A percentile compares a stretch with the other conserved stretches of the same genome.
Evolutionary conservation across 1,140 invertebrate genomes (phyloP).

Genomic region (Cydia strobilella): DNA sequence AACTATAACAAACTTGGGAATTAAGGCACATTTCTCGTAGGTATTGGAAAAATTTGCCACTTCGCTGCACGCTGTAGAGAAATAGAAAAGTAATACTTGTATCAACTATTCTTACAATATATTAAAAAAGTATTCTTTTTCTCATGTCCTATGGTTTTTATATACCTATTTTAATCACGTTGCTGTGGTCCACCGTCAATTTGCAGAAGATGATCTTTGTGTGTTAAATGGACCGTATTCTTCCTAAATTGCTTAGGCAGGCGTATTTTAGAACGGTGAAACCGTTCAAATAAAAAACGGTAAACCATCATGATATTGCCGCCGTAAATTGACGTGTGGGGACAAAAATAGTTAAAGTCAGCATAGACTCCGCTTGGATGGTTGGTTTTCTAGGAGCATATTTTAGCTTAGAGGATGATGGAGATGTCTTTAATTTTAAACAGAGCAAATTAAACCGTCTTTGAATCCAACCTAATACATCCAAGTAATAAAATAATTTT

Average conservation of each 20-base stretch:
- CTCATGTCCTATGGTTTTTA: not conserved
- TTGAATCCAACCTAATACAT: no score
- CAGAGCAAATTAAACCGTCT: no score
- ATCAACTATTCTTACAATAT: not conserved
- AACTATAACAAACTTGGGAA: not conserved
- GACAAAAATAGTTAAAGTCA: no score
- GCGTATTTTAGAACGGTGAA: not conserved
- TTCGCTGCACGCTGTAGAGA: not conserved
- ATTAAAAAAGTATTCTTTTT: not conserved
- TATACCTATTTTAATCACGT: not conserved
- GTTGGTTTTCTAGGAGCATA: no score
- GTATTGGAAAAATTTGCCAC: not conserved
- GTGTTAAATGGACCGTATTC: not conserved
- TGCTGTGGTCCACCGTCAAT: not conserved
- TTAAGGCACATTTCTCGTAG: not conserved
- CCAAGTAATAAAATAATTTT: no score
- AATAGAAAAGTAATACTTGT: not conserved
- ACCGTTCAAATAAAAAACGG: no score
- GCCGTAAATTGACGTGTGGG: no score
- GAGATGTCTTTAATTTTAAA: no score
- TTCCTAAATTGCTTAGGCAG: not conserved
- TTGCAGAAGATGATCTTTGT: not conserved
- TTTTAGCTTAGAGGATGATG: no score
- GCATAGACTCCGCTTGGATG: no score
- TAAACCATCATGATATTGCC: no score